Evolutionary conservation across 2,888 invertebrate genomes (phyloP).

Genomic region (Ophonus ardosiacus): DNA sequence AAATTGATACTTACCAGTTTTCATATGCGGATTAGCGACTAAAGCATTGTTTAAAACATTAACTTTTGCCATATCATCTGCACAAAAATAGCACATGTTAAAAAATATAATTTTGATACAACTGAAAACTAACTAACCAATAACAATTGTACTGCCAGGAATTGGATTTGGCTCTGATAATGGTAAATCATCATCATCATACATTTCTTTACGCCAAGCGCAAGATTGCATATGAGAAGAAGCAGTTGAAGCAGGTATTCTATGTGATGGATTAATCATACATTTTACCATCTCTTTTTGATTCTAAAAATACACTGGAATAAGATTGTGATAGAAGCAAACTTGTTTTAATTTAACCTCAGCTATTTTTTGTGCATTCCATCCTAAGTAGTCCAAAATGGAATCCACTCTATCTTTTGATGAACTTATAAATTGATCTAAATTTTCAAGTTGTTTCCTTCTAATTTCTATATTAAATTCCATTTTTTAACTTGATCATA

Average conservation of each 20-base stretch:
- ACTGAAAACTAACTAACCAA: conserved; percentile 71
- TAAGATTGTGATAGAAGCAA: conserved; percentile 28
- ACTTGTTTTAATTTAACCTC: conserved; percentile 69
- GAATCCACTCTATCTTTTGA: conserved; percentile 73
- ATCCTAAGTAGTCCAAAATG: conserved; percentile 72
- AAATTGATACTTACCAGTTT: conserved; percentile 70
- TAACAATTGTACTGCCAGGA: conserved; percentile 70
- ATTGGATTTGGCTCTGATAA: conserved; percentile 74
- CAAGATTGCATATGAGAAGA: conserved; percentile 76
- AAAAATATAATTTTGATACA: background rate
- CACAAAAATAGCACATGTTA: conserved; percentile 66
- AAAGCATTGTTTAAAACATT: conserved; percentile 70
- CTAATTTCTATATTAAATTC: conserved; percentile 74
- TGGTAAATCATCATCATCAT: conserved; percentile 74
- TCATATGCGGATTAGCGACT: conserved; percentile 69
- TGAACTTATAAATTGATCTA: conserved; percentile 73
- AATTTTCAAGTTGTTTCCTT: conserved; percentile 73
- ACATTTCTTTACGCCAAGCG: conserved; percentile 76
- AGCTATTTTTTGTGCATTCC: conserved; percentile 71
- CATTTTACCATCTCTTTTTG: conserved; percentile 73
- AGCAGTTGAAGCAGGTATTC: conserved; percentile 73
- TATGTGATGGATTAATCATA: conserved; percentile 75
- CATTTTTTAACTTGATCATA: conserved; percentile 68
- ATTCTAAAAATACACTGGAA: conserved; percentile 69
- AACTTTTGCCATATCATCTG: conserved; percentile 75